Evolutionary conservation across 2,113 vertebrate genomes (phyloP).

Genomic region (Pyrgilauda ruficollis): DNA sequence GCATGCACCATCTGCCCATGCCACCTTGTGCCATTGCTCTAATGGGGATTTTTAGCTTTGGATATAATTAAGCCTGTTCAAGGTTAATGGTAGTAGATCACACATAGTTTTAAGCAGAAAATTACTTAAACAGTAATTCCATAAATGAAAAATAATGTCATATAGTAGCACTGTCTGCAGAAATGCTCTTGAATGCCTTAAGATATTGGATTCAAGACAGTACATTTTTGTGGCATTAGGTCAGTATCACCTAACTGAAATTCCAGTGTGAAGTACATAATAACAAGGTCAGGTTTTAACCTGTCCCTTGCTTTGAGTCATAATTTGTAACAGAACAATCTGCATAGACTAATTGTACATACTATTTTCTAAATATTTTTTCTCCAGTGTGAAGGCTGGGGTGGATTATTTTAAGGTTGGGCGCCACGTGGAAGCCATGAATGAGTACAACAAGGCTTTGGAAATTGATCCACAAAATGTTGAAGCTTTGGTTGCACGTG

Average conservation of each 20-base stretch:
- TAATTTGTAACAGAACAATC: background rate
- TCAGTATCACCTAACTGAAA: background rate
- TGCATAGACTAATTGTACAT: background rate
- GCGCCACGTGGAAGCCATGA: slow-evolving; percentile 94
- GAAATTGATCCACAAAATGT: slow-evolving; percentile 94
- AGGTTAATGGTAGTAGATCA: background rate
- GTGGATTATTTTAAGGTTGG: slow-evolving; percentile 94
- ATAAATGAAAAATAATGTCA: background rate
- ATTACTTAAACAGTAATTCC: background rate
- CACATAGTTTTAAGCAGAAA: background rate
- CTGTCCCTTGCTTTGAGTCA: background rate
- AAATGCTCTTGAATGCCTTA: background rate
- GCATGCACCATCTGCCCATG: background rate
- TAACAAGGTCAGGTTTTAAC: background rate
- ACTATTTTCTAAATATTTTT: background rate
- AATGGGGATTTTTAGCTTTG: background rate
- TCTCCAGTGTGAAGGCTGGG: slow-evolving; percentile 87
- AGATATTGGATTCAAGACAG: background rate
- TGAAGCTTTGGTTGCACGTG: slow-evolving; percentile 95
- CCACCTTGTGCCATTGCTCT: rapidly evolving
- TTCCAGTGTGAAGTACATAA: background rate
- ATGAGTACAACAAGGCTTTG: slow-evolving; percentile 96
- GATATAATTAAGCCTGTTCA: background rate
- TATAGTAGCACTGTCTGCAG: background rate
- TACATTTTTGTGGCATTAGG: background rate